Conservation (phyloP, 2,888 invertebrate genomes). For the Acleris literana region DNA sequence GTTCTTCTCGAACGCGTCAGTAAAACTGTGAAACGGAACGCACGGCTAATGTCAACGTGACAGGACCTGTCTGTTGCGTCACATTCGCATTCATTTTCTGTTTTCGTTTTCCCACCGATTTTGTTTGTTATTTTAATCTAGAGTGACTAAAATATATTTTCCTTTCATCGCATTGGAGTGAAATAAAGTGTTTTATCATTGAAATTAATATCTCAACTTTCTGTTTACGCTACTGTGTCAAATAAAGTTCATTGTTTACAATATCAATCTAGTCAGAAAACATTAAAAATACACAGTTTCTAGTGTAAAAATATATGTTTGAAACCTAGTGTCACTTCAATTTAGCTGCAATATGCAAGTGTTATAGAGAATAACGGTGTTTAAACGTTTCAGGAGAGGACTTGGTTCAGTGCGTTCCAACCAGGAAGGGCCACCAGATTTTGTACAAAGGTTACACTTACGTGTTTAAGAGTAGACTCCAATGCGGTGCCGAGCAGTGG, state of each 20-base stretch:
- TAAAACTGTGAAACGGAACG: slow-evolving; percentile 19
- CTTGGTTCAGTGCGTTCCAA: slow-evolving; percentile 75
- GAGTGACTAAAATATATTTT: background rate
- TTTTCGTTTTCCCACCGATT: slow-evolving; percentile 57
- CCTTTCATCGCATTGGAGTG: background rate
- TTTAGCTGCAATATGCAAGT: slow-evolving; percentile 1
- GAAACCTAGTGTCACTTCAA: slow-evolving; percentile 1
- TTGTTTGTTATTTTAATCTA: slow-evolving; percentile 23
- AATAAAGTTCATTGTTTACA: slow-evolving; percentile 28
- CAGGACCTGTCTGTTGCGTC: slow-evolving; percentile 48
- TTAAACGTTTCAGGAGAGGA: slow-evolving; percentile 68
- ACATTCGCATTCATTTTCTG: slow-evolving; percentile 51
- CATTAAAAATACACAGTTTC: slow-evolving; percentile 3
- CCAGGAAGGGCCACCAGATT: slow-evolving; percentile 75
- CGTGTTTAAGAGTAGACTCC: slow-evolving; percentile 72
- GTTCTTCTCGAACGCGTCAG: slow-evolving; percentile 12
- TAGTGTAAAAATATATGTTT: background rate
- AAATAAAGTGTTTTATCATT: background rate
- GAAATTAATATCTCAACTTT: background rate
- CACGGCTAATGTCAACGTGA: slow-evolving; percentile 41
- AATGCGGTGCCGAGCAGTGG: slow-evolving; percentile 78
- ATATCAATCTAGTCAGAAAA: slow-evolving; percentile 15
- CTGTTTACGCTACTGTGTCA: background rate
- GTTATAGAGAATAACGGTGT: slow-evolving; percentile 5
- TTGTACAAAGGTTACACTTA: slow-evolving; percentile 77